Percentiles rank a stretch among this genome's conserved stretches.
phyloP scores from a whole-genome alignment of 2,888 invertebrate genomes.

The Drosophila heteroneura region DNA sequence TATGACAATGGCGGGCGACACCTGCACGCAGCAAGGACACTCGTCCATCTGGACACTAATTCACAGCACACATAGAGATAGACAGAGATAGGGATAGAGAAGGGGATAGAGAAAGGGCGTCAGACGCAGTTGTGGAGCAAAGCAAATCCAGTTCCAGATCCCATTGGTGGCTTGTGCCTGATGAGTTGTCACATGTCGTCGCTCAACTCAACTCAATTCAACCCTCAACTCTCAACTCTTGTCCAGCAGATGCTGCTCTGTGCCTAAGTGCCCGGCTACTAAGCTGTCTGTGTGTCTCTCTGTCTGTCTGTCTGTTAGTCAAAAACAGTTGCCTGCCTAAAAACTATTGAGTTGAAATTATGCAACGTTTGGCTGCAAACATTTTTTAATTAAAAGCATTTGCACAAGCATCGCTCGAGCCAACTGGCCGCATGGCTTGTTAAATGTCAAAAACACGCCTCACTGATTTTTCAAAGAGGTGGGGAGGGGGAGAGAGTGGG shows the following conservation, averaged over 20 bases:
- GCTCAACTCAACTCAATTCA: conserved; percentile 31
- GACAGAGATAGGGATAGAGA: neutral
- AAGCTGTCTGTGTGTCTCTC: conserved; percentile 31
- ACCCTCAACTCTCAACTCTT: conserved; percentile 20
- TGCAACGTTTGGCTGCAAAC: conserved; percentile 70
- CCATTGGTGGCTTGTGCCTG: conserved; percentile 62
- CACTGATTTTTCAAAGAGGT: conserved; percentile 61
- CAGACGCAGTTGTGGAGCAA: conserved; percentile 8
- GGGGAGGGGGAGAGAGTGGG: neutral
- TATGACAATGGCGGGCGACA: conserved; percentile 62
- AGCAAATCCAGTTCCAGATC: conserved; percentile 48
- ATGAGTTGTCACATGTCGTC: conserved; percentile 79
- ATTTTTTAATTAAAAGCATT: conserved; percentile 77
- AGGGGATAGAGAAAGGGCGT: neutral
- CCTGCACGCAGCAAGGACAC: conserved; percentile 40
- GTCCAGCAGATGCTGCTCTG: conserved; percentile 24
- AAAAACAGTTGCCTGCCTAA: conserved; percentile 38
- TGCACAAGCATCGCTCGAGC: conserved; percentile 47
- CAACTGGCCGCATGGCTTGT: conserved; percentile 64
- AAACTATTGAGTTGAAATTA: conserved; percentile 69
- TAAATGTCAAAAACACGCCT: conserved; percentile 75
- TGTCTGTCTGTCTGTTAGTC: conserved; percentile 22
- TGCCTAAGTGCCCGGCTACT: conserved; percentile 54
- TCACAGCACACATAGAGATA: conserved; percentile 39
- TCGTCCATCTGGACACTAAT: conserved; percentile 52